A percentile compares a stretch with the other conserved stretches of the same genome.
These are phyloP conservation scores for Disparrhopalites patrizii DNA, from an alignment of 2,888 invertebrate genomes.

Conservation along the genomic window DNA sequence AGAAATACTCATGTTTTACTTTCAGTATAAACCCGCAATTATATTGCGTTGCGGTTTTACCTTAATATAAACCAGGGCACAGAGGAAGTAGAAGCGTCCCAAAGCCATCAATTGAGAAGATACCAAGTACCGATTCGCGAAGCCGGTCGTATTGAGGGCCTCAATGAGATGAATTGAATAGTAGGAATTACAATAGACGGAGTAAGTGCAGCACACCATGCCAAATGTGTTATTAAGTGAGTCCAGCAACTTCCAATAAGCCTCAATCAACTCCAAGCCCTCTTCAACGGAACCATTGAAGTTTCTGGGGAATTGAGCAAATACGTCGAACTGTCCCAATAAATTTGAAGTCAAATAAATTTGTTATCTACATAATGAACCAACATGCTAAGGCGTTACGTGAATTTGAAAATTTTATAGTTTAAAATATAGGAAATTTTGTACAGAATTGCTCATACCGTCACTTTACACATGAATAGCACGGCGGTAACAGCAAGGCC, in stretches of 20 bases:
- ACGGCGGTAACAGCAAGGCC: no score
- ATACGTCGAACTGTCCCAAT: no score
- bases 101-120: not conserved
- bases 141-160: not conserved
- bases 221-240: not conserved
- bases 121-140: not conserved
- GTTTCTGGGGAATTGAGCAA: no score
- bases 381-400: not conserved
- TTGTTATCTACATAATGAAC: no score
- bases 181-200: slow-evolving; percentile 11
- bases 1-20: not conserved
- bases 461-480: no score
- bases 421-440: no score
- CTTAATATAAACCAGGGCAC: not conserved
- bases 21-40: not conserved
- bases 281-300: no score
- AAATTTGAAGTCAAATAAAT: no score
- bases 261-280: not conserved
- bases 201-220: not conserved
- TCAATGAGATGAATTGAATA: slow-evolving; percentile 5
- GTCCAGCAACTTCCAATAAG: not conserved
- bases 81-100: not conserved
- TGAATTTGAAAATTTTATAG: not conserved
- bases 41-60: not conserved
- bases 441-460: no score